A percentile compares a stretch with the other conserved stretches of the same genome.
These are phyloP conservation scores for Lateolabrax maculatus DNA, from an alignment of 2,797 vertebrate genomes.

Conservation along the genomic window DNA sequence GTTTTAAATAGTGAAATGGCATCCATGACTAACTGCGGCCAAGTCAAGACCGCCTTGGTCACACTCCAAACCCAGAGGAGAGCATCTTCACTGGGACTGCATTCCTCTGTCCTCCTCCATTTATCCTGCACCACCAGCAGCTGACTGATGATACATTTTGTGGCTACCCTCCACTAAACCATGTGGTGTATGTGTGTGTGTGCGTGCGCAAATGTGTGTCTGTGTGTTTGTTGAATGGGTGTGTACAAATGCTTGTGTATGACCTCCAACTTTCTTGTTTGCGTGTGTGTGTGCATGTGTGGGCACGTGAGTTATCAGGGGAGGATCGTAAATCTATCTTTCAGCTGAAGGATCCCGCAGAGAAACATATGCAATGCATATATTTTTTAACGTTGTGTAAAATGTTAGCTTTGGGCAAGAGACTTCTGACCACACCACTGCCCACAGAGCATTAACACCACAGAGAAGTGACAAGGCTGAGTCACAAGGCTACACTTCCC, in stretches of 20 bases:
- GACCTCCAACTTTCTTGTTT: conserved; percentile 55
- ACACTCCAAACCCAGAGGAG: conserved; percentile 72
- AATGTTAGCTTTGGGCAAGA: conserved; percentile 46
- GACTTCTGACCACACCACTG: conserved; percentile 57
- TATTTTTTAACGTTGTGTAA: conserved; percentile 23
- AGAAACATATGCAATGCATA: conserved; percentile 71
- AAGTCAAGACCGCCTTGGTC: conserved; percentile 71
- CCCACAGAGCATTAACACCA: conserved; percentile 29
- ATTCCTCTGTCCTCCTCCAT: conserved; percentile 69
- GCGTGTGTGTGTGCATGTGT: conserved; percentile 34
- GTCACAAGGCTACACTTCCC: conserved; percentile 24
- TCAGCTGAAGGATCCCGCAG: conserved; percentile 25
- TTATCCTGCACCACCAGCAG: conserved; percentile 62
- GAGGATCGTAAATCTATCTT: conserved; percentile 57
- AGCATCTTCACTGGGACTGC: conserved; percentile 65
- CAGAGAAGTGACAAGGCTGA: conserved; percentile 36
- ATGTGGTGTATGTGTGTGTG: conserved; percentile 24
- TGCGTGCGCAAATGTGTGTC: conserved; percentile 3
- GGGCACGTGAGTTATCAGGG: conserved; percentile 47
- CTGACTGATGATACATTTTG: conserved; percentile 72
- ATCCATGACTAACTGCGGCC: conserved; percentile 69
- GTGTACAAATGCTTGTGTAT: conserved; percentile 22
- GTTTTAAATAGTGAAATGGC: conserved; percentile 71
- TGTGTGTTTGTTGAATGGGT: conserved; percentile 42
- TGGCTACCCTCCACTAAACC: conserved; percentile 65